Evolutionary conservation across 2,797 vertebrate species (phyloP).

Genomic region (Tiaroga cobitis): DNA sequence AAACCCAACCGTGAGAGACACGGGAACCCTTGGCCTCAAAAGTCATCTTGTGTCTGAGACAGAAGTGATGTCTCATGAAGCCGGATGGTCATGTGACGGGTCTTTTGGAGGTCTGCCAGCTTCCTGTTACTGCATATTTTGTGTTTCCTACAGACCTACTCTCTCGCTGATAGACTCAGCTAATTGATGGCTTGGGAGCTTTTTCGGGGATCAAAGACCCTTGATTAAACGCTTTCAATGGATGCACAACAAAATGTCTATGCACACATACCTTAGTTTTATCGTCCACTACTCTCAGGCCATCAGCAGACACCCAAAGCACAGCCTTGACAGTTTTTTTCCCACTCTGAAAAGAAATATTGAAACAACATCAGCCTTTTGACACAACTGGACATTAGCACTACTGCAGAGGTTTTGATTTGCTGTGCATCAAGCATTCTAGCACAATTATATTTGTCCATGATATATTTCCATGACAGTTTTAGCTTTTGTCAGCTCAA

Average conservation of each 20-base stretch:
- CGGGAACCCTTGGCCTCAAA: conserved; percentile 27
- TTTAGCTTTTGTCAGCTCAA: conserved; percentile 6
- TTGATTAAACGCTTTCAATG: not conserved
- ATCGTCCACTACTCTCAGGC: conserved; percentile 91
- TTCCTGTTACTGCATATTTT: conserved; percentile 41
- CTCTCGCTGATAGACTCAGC: conserved; percentile 10
- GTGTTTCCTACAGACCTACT: conserved; percentile 1
- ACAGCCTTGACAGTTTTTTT: conserved; percentile 91
- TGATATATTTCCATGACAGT: not conserved
- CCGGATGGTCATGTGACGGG: conserved; percentile 31
- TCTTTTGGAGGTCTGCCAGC: conserved; percentile 41
- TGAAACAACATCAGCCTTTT: conserved; percentile 15
- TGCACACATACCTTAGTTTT: conserved; percentile 87
- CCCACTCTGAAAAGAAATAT: conserved; percentile 78
- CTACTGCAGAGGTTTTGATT: not conserved
- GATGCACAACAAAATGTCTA: not conserved
- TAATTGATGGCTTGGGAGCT: conserved; percentile 43
- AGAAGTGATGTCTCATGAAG: conserved; percentile 9
- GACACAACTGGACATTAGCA: not conserved
- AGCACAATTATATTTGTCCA: not conserved
- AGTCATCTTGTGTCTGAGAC: conserved; percentile 11
- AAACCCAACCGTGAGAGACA: conserved; percentile 38
- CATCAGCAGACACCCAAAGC: conserved; percentile 91
- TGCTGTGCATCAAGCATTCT: not conserved
- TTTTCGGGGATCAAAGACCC: conserved; percentile 16